Evolutionary conservation across 2,888 invertebrate species (phyloP).

Genomic region (Harpagoxenus sublaevis): DNA sequence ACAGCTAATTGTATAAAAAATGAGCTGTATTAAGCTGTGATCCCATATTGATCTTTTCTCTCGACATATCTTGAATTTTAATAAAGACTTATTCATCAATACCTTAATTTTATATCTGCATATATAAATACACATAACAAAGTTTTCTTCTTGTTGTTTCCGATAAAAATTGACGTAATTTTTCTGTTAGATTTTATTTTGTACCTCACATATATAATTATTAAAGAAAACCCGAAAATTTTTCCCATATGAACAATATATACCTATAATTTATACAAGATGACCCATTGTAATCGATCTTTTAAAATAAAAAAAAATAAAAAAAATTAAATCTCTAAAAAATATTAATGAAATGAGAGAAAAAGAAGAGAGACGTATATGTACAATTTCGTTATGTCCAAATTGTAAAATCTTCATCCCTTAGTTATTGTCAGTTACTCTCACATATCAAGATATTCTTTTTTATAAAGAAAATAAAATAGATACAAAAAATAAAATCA

Average conservation of each 20-base stretch:
- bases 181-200: slow-evolving; percentile 66
- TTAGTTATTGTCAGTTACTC: too few species aligned
- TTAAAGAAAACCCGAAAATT: neutral
- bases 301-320: neutral
- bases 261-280: neutral
- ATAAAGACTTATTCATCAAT: slow-evolving; percentile 1
- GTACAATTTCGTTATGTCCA: neutral
- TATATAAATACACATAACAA: neutral
- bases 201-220: slow-evolving; percentile 57
- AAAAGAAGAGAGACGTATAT: neutral
- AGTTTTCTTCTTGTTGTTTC: slow-evolving; percentile 54
- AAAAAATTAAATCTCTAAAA: neutral
- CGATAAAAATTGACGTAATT: slow-evolving; percentile 61
- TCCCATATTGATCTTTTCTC: neutral
- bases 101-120: neutral
- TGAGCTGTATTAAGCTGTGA: neutral
- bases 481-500: neutral
- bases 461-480: neutral
- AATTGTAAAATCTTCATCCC: neutral
- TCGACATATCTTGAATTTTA: neutral
- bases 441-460: neutral
- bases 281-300: neutral
- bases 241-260: neutral
- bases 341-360: neutral
- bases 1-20: neutral